A percentile compares a stretch with the other conserved stretches of the same genome.
Evolutionary conservation across 2,888 invertebrate genomes (phyloP).

Genomic region (Macaria liturata): DNA sequence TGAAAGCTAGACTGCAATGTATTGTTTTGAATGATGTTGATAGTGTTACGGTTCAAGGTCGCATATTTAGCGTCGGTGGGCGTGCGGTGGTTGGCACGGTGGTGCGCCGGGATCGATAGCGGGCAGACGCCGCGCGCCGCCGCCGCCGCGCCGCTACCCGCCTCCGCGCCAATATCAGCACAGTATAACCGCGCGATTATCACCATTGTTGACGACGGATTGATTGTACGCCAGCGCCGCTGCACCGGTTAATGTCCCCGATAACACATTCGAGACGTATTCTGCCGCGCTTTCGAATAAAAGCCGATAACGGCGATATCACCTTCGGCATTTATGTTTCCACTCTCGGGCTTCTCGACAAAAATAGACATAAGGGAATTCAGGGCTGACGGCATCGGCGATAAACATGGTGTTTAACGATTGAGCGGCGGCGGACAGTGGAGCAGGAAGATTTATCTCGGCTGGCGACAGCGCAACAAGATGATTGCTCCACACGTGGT

Average conservation of each 20-base stretch:
- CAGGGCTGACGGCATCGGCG: slow-evolving; percentile 31
- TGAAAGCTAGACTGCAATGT: slow-evolving; percentile 42
- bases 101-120: slow-evolving; percentile 73
- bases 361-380: slow-evolving; percentile 29
- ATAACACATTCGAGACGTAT: slow-evolving; percentile 43
- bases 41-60: slow-evolving; percentile 75
- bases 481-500: slow-evolving; percentile 58
- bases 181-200: slow-evolving; percentile 58
- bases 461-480: slow-evolving; percentile 56
- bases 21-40: slow-evolving; percentile 52
- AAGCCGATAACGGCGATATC: slow-evolving; percentile 12
- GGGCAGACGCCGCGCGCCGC: slow-evolving; percentile 72
- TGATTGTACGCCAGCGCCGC: slow-evolving; percentile 41
- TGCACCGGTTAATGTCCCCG: slow-evolving; percentile 43
- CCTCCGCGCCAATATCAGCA: slow-evolving; percentile 49
- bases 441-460: slow-evolving; percentile 53
- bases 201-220: slow-evolving; percentile 49
- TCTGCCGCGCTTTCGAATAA: slow-evolving; percentile 8
- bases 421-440: slow-evolving; percentile 43
- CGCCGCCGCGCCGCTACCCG: slow-evolving; percentile 58
- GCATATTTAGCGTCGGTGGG: slow-evolving; percentile 58
- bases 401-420: slow-evolving; percentile 53
- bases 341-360: slow-evolving; percentile 12
- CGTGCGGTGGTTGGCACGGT: slow-evolving; percentile 64
- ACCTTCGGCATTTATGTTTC: slow-evolving; percentile 12